A percentile compares a stretch with the other conserved stretches of the same genome.
phyloP scores from a whole-genome alignment of 2,888 invertebrate species.

The Oasisia sp. region DNA sequence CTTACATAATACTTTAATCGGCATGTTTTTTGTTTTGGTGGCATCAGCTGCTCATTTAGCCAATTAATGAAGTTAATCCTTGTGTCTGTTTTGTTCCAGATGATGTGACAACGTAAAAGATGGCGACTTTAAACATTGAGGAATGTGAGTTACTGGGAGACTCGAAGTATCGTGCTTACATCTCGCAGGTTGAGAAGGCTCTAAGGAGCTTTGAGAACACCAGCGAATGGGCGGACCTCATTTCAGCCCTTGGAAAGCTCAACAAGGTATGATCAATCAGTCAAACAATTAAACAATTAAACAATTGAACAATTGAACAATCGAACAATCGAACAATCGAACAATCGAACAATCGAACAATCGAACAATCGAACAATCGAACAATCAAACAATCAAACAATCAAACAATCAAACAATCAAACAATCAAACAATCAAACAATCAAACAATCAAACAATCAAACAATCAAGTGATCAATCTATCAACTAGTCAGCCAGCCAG shows the following conservation, averaged over 20 bases:
- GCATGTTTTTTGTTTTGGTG: too few species aligned
- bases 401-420: background rate
- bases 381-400: background rate
- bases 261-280: constrained; percentile 76
- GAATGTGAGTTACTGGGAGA: constrained; percentile 85
- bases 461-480: too few species aligned
- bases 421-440: background rate
- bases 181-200: constrained; percentile 76
- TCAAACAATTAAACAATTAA: too few species aligned
- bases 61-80: background rate
- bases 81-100: background rate
- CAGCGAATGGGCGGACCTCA: constrained; percentile 95
- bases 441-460: background rate
- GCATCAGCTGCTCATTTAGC: too few species aligned
- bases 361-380: background rate
- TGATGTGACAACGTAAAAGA: constrained; percentile 36
- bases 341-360: background rate
- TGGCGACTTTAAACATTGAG: constrained; percentile 72
- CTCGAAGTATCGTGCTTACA: constrained; percentile 79
- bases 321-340: background rate
- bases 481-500: background rate
- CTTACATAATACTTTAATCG: too few species aligned
- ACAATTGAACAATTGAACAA: background rate
- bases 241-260: constrained; percentile 87
- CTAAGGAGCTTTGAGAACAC: constrained; percentile 90